Base-by-base conservation (phyloP, 2,888 invertebrate species). In the Caradrina kadenii region DNA sequence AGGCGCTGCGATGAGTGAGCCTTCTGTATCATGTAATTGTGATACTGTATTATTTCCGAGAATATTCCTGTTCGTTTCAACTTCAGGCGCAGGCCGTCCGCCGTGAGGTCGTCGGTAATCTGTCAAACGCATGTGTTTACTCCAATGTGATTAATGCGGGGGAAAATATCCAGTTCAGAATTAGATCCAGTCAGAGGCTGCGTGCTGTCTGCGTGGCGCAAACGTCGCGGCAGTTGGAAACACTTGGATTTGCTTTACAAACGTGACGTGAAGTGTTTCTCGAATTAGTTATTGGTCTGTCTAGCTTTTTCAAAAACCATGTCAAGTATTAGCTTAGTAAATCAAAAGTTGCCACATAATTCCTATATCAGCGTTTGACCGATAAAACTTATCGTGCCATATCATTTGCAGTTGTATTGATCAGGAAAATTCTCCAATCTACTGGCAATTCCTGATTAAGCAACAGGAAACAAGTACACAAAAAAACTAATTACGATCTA, bases 121-220 rank as follows among this genome's bases (percentile, higher is more conserved):
- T 81, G 81, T 73, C 84, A 65, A 69, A 72, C 48, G 79, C 81
- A 69, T 55, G 60, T 68, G 81, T 79, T 83, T 71, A 79, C 71
- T 66, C 26, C n/a, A 60, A 69, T 55, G 63, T 73, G 81, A 82
- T 81, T 73, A 81, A 75, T 78, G 69, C 22, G 50, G 50, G 19
- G 62, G 54, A 71, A 72, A 80, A 73, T 71, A 61, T 69, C 55
- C 52, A 31, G 60, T 60, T 69, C 48, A 67, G 15, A 39, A 58
- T 58, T 66, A 76, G 61, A 69, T 69, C 4, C 26, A 60, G 49
- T 35, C 21, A 19, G 11, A 17, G 19, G 11, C 15, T 15, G 49
- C 53, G 62, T 39, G 53, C 3, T 3, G 11, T 17, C 19, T 19
- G 39, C 69, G 69, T 48, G 42, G 19, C 53, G 22, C 35, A 15